A percentile compares a stretch with the other conserved stretches of the same genome.
These are phyloP conservation scores for Chelonus insularis DNA, from an alignment of 1,140 invertebrate species.

Conservation along the genomic window DNA sequence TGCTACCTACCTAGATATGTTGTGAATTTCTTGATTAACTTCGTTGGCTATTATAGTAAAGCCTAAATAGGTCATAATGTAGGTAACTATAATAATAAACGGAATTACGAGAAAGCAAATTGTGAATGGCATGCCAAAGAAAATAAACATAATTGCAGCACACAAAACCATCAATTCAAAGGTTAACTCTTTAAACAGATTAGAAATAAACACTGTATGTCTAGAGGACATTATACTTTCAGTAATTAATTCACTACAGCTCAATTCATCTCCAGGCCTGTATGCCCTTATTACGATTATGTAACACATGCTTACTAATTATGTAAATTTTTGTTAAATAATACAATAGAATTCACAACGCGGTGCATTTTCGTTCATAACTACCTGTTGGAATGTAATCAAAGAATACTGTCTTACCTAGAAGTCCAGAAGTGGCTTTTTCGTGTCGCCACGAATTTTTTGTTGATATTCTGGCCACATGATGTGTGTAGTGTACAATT, in stretches of 20 bases:
- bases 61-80: constrained; percentile 52
- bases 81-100: constrained; percentile 53
- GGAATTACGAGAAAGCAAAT: constrained; percentile 58
- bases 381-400: too few relatives aligned
- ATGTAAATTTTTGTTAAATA: too few relatives aligned
- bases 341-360: too few relatives aligned
- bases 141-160: constrained; percentile 61
- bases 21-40: constrained; percentile 53
- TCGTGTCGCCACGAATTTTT: too few relatives aligned
- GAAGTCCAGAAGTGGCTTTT: too few relatives aligned
- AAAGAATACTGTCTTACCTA: too few relatives aligned
- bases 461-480: too few relatives aligned
- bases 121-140: constrained; percentile 60
- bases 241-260: constrained; percentile 53
- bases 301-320: too few relatives aligned
- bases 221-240: constrained; percentile 57
- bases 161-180: constrained; percentile 60
- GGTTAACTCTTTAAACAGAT: constrained; percentile 57
- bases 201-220: constrained; percentile 53
- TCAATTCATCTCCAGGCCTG: constrained; percentile 54
- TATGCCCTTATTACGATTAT: constrained; percentile 57
- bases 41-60: constrained; percentile 55
- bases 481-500: too few relatives aligned
- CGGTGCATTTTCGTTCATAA: too few relatives aligned
- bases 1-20: constrained; percentile 56